Percentiles rank a stretch among this genome's conserved stretches.
These are phyloP conservation scores for Denticeps clupeoides DNA, from an alignment of 2,797 vertebrate genomes.

Conservation along the genomic window DNA sequence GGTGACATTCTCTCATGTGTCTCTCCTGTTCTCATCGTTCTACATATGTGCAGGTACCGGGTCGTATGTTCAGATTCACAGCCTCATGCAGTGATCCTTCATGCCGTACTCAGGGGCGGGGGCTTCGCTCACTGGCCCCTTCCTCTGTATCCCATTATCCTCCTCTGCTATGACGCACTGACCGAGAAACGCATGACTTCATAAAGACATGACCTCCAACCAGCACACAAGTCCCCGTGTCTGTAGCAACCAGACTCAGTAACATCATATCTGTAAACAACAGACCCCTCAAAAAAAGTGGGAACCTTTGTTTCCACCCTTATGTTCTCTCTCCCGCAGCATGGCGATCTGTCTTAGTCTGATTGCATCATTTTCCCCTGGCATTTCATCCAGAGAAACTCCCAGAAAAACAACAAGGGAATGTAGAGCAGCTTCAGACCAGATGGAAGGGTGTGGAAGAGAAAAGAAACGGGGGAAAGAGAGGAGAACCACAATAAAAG, in stretches of 20 bases:
- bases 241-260: conserved; percentile 27
- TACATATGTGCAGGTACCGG: background rate
- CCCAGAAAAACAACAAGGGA: conserved; percentile 1
- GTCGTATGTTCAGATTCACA: too few relatives aligned
- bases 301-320: background rate
- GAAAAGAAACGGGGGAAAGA: background rate
- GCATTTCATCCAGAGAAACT: background rate
- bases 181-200: conserved; percentile 31
- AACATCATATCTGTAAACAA: conserved; percentile 10
- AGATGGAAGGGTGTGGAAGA: conserved; percentile 29
- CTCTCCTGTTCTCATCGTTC: background rate
- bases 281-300: conserved; percentile 11
- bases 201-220: conserved; percentile 34
- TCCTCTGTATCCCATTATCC: conserved; percentile 14
- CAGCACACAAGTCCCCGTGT: conserved; percentile 10
- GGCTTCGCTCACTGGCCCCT: too few relatives aligned
- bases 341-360: too few relatives aligned
- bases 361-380: conserved; percentile 5
- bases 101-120: too few relatives aligned
- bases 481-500: background rate
- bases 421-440: conserved; percentile 9
- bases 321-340: background rate
- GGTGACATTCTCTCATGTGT: background rate
- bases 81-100: conserved; percentile 11
- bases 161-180: conserved; percentile 33